Percentiles rank a stretch among this genome's conserved stretches.
These are phyloP conservation scores for Rhyacophila brunnea DNA, from an alignment of 1,140 invertebrate species.

Conservation along the genomic window DNA sequence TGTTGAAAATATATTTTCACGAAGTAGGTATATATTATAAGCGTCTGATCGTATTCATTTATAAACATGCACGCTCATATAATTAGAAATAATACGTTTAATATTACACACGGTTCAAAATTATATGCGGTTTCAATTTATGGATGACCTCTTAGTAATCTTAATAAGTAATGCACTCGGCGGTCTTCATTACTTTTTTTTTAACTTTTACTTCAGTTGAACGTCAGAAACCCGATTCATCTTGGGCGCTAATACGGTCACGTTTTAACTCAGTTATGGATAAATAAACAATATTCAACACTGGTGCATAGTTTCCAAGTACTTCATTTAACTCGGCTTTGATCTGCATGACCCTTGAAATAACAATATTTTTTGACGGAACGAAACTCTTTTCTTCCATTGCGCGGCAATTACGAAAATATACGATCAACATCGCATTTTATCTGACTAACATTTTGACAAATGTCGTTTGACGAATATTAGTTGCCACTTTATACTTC, in stretches of 20 bases:
- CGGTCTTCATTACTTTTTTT: too few relatives aligned
- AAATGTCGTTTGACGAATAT: background rate
- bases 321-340: background rate
- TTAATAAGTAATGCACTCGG: too few relatives aligned
- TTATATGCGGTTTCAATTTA: too few relatives aligned
- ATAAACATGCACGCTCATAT: too few relatives aligned
- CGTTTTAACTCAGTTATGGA: background rate
- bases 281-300: background rate
- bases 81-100: too few relatives aligned
- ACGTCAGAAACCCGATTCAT: background rate
- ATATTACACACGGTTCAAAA: too few relatives aligned
- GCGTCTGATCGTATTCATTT: too few relatives aligned
- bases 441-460: background rate
- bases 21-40: too few relatives aligned
- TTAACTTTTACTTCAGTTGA: too few relatives aligned
- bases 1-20: too few relatives aligned
- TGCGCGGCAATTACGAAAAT: background rate
- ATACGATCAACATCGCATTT: background rate
- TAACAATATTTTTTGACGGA: background rate
- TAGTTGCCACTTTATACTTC: background rate
- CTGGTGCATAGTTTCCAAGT: background rate
- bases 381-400: background rate
- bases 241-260: background rate
- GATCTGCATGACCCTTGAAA: background rate
- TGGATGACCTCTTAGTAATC: too few relatives aligned